These are phyloP conservation scores for Neelides sp. DNA, from an alignment of 1,140 invertebrate species.

Conservation along the genomic window DNA sequence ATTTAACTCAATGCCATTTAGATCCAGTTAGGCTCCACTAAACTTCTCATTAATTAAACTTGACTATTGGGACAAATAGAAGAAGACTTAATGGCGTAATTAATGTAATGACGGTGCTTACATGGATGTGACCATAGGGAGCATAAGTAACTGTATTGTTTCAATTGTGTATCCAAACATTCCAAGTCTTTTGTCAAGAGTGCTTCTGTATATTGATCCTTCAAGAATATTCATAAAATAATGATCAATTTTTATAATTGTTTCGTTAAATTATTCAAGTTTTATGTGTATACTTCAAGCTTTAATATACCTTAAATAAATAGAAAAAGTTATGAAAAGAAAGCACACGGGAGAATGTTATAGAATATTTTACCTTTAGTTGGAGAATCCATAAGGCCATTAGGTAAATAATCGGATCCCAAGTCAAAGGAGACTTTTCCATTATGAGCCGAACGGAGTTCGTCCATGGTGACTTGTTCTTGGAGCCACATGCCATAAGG, in stretches of 20 bases:
- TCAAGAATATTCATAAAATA: too few species aligned
- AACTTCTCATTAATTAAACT: too few species aligned
- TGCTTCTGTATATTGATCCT: constrained; percentile 17
- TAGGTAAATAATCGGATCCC: constrained; percentile 35
- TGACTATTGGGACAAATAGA: too few species aligned
- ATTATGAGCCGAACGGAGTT: constrained; percentile 42
- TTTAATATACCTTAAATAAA: background rate
- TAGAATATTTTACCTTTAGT: background rate
- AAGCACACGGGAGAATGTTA: too few species aligned
- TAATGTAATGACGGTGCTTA: too few species aligned
- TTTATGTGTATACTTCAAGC: background rate
- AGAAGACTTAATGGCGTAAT: too few species aligned
- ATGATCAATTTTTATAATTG: background rate
- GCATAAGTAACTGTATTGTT: constrained; percentile 79
- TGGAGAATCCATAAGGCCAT: constrained; percentile 1
- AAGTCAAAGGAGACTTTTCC: too few species aligned
- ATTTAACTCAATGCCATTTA: too few species aligned
- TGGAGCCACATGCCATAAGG: constrained; percentile 82
- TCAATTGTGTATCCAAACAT: constrained; percentile 92
- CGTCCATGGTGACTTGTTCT: constrained; percentile 62
- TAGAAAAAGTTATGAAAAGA: background rate
- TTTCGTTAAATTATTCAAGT: background rate
- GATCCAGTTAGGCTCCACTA: too few species aligned
- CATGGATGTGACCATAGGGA: constrained; percentile 84
- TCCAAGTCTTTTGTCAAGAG: constrained; percentile 66